These are phyloP conservation scores for Hystrix cristata DNA, from an alignment of 2,113 vertebrate species.

Conservation along the genomic window DNA sequence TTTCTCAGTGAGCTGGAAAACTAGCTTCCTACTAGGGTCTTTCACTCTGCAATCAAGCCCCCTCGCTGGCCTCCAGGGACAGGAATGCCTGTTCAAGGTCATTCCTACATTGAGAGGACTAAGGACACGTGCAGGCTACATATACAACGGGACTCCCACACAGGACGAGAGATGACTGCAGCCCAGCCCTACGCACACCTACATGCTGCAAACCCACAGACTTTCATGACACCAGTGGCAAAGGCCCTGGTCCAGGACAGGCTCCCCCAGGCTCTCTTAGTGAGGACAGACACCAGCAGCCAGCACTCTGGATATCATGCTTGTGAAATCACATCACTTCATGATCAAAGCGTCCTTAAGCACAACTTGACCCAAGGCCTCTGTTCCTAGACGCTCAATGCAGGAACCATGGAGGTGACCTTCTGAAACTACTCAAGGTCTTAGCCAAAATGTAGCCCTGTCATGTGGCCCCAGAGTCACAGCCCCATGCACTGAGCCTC, in stretches of 20 bases:
- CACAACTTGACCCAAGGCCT: background rate
- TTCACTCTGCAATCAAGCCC: background rate
- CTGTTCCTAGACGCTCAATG: background rate
- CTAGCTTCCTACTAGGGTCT: background rate
- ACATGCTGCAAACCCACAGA: accelerated
- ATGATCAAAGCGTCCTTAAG: background rate
- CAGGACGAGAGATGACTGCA: accelerated
- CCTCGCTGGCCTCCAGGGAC: background rate
- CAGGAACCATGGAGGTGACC: background rate
- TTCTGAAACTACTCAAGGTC: background rate
- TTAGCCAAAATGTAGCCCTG: background rate
- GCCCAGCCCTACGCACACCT: accelerated
- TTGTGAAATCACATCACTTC: accelerated
- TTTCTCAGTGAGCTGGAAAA: background rate
- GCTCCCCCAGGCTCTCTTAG: background rate
- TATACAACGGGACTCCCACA: no score
- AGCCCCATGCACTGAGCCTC: accelerated
- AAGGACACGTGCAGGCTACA: background rate
- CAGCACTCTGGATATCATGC: accelerated
- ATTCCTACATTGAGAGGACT: accelerated
- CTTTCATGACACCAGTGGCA: accelerated
- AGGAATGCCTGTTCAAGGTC: no score
- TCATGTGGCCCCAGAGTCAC: background rate
- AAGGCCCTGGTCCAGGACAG: background rate
- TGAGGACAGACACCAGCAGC: background rate